Percentiles rank a stretch among this genome's conserved stretches.
These are phyloP conservation scores for Maylandia zebra DNA, from an alignment of 2,113 vertebrate species.

Conservation along the genomic window DNA sequence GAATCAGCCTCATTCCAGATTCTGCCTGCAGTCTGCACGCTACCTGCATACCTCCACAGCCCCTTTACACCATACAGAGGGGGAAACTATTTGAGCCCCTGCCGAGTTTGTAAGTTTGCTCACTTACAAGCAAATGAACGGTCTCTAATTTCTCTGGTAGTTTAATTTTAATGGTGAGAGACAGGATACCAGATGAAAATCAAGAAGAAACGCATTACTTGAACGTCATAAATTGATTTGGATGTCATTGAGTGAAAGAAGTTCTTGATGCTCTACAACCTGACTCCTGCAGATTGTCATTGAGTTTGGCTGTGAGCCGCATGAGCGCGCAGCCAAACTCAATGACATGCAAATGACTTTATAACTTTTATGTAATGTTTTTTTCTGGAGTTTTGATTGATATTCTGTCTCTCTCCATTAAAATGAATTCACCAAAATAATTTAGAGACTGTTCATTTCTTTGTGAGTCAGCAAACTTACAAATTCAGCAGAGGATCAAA, in stretches of 20 bases:
- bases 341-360: background rate
- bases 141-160: background rate
- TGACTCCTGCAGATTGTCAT: background rate
- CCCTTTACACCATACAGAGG: background rate
- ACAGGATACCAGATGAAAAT: background rate
- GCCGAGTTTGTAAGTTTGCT: background rate
- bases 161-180: background rate
- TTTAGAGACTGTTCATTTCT: background rate
- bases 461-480: background rate
- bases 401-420: background rate
- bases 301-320: background rate
- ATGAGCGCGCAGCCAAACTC: background rate
- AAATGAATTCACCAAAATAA: background rate
- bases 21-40: background rate
- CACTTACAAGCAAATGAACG: background rate
- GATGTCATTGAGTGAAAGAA: background rate
- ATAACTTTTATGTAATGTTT: background rate
- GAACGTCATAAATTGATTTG: background rate
- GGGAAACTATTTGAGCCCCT: background rate
- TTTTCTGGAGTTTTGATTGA: background rate
- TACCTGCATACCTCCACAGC: background rate
- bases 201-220: background rate
- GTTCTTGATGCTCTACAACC: background rate
- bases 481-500: background rate
- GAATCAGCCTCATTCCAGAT: background rate